Base-by-base conservation (phyloP, 2,888 invertebrate species). In the Andricus quercusramuli region DNA sequence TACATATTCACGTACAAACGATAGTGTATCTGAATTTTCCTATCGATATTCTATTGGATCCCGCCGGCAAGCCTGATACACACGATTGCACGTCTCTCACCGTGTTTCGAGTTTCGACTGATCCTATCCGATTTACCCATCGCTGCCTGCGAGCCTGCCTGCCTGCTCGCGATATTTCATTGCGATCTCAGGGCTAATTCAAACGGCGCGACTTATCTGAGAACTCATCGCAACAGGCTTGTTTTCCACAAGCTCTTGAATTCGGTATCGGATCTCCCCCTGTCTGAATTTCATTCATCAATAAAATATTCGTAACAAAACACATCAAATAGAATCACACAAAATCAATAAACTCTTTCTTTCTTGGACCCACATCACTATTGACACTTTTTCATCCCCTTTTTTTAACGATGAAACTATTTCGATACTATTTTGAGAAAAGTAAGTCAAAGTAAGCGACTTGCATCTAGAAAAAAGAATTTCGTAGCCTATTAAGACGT, bases 21-120 rank as follows among this genome's bases (percentile, higher is more conserved):
- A 79, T 79, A 74, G 79, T 79, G 78, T 83, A 84, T 85, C 82
- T 80, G 78, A 78, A 83, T 84, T 84, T 82, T 80, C 81, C 80
- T 79, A 85, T 86, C 82, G 83, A 83, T 84, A 84, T 86, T 84
- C 85, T 81, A 85, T 86, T 84, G 83, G 82, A 84, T 82, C 81
- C 85, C 82, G 80, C 79, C 82, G 64, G 83, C 62, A 77, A 66
- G 78, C 67, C 29, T 66, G 77, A 68, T 77, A 47, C 77, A 67
- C 78, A 62, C 78, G 77, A 81, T 77, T 79, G 41, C 70, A 37
- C 77, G 66, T 74, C 74, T 62, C 66, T 62, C 80, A 83, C 80
- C 83, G 82, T 79, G 81, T 82, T 80, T 76, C 79, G 56, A 77
- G 81, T 82, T 80, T 76, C 79, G 56, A 77, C 67, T 83, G 82